Evolutionary conservation across 1,140 invertebrate species (phyloP).

Genomic region (Octopus sinensis): DNA sequence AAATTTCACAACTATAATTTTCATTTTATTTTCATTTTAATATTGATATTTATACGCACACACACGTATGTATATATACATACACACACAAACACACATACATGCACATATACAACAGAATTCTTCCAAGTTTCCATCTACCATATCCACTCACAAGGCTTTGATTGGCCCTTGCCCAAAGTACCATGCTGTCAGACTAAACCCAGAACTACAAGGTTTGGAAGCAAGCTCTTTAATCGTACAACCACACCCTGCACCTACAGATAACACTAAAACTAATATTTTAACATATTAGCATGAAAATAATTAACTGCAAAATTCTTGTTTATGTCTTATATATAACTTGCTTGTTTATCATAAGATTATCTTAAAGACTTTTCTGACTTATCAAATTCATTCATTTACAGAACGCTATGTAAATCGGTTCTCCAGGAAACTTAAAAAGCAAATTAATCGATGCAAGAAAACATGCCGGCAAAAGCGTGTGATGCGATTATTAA

Average conservation of each 20-base stretch:
- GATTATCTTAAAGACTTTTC: background rate
- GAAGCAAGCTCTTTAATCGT: background rate
- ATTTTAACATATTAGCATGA: background rate
- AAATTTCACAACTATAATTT: too few species aligned
- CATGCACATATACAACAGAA: too few species aligned
- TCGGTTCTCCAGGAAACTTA: background rate
- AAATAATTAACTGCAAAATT: background rate
- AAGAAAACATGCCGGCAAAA: constrained; percentile 9
- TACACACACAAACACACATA: too few species aligned
- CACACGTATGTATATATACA: too few species aligned
- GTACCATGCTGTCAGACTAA: too few species aligned
- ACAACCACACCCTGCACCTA: background rate
- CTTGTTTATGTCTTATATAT: background rate
- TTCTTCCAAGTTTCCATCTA: too few species aligned
- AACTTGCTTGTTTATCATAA: background rate
- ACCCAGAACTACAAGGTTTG: too few species aligned
- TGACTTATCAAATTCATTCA: background rate
- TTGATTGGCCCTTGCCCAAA: too few species aligned
- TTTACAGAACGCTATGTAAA: background rate
- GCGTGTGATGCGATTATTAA: background rate
- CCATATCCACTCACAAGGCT: too few species aligned
- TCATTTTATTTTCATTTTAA: too few species aligned
- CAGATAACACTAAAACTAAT: background rate
- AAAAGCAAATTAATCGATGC: constrained; percentile 11
- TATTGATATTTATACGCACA: too few species aligned